Percentiles rank a stretch among this genome's conserved stretches.
Conservation (phyloP, 2,113 vertebrate genomes). For the Carassius carassius region DNA sequence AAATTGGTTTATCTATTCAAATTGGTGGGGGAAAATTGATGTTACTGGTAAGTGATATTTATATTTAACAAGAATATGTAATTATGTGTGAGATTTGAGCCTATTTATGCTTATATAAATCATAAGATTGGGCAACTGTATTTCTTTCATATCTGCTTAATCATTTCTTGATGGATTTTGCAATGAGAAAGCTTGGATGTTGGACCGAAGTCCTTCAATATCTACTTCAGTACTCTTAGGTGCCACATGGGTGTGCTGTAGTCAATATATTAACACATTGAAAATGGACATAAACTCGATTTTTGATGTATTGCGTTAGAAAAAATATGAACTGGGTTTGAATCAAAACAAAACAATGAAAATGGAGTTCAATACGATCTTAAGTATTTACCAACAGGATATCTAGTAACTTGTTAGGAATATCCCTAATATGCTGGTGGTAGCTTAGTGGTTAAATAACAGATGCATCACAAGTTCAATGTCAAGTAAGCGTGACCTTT, state of each 20-base stretch:
- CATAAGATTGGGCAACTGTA: constrained; percentile 44
- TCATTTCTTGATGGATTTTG: constrained; percentile 5
- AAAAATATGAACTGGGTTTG: not conserved
- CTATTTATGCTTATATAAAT: constrained; percentile 59
- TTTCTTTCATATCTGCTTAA: not conserved
- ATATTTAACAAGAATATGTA: constrained; percentile 36
- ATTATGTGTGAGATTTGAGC: constrained; percentile 54
- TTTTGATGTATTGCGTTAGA: not conserved
- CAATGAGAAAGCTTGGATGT: not conserved
- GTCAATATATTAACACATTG: constrained; percentile 21
- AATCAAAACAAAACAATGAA: not conserved
- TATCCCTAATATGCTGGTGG: not conserved
- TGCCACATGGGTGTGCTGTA: constrained; percentile 63
- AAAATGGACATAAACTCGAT: not conserved
- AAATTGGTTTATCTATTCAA: constrained; percentile 31
- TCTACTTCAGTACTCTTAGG: constrained; percentile 38
- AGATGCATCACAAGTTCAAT: not conserved
- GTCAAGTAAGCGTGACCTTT: not conserved
- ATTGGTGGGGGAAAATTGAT: constrained; percentile 18
- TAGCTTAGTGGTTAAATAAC: not conserved
- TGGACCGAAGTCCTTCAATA: not conserved
- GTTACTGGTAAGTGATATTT: constrained; percentile 40
- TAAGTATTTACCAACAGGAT: too few species aligned
- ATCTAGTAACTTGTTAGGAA: not conserved
- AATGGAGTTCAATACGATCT: not conserved